These are phyloP conservation scores for Hippasteria phrygiana DNA, from an alignment of 53 echinoderm and acorn worm species.

Conservation along the genomic window DNA sequence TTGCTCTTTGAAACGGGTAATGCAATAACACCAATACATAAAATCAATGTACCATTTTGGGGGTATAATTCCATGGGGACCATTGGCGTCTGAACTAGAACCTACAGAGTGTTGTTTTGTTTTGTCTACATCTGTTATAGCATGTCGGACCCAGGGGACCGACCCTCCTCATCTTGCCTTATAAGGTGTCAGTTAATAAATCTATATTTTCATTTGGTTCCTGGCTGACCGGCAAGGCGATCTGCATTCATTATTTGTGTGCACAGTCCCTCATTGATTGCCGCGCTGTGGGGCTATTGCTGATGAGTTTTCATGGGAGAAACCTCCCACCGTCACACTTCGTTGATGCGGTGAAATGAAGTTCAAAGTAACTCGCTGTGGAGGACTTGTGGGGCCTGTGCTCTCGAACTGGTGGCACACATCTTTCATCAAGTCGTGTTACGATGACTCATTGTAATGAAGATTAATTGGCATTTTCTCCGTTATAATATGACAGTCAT, in stretches of 20 bases:
- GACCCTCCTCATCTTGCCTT: conserved; percentile 15
- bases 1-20: conserved; percentile 20
- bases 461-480: not conserved
- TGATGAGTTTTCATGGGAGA: not conserved
- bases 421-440: not conserved
- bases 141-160: not conserved
- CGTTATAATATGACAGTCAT: not conserved
- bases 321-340: not conserved
- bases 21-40: not conserved
- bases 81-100: too few relatives aligned
- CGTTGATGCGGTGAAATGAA: not conserved
- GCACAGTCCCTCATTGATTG: conserved; percentile 16
- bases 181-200: conserved; percentile 64
- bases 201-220: conserved; percentile 56
- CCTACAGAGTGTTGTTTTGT: not conserved
- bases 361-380: not conserved
- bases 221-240: conserved; percentile 32
- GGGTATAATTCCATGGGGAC: too few relatives aligned
- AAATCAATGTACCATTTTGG: not conserved
- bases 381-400: too few relatives aligned
- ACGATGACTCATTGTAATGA: not conserved
- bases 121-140: not conserved
- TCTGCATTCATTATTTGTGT: conserved; percentile 45
- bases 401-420: not conserved
- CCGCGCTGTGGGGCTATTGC: not conserved